Percentiles rank a stretch among this genome's conserved stretches.
phyloP scores from a whole-genome alignment of 2,888 invertebrate genomes.

The Lepidocyrtoides sp. region DNA sequence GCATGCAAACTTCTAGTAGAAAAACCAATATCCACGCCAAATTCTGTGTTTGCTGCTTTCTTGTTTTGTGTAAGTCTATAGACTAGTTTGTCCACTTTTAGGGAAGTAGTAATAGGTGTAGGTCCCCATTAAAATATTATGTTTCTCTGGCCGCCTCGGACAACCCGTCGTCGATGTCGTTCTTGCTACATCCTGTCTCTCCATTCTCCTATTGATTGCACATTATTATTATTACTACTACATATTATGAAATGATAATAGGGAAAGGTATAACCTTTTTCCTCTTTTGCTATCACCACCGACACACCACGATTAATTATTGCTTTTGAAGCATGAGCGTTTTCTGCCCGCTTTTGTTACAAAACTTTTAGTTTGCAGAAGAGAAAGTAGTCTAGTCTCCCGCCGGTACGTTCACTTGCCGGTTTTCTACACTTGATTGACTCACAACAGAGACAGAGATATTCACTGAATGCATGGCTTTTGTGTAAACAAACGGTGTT shows the following conservation, averaged over 20 bases:
- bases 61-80: neutral
- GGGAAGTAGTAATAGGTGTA: too few species aligned
- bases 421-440: conserved; percentile 49
- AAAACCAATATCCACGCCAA: neutral
- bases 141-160: neutral
- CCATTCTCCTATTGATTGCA: neutral
- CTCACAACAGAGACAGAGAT: conserved; percentile 24
- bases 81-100: too few species aligned
- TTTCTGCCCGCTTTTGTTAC: conserved; percentile 29
- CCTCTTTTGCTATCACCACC: conserved; percentile 1
- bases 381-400: neutral
- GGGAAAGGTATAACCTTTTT: conserved; percentile 8
- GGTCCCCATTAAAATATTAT: neutral
- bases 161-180: conserved; percentile 10
- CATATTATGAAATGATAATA: conserved; percentile 41
- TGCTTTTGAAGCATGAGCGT: conserved; percentile 2
- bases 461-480: conserved; percentile 48
- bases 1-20: too few species aligned
- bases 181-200: neutral
- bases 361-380: conserved; percentile 23
- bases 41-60: neutral
- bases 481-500: conserved; percentile 42
- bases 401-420: conserved; percentile 8
- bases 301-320: conserved; percentile 52
- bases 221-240: neutral